Evolutionary conservation across 1,140 invertebrate genomes (phyloP).

Genomic region (Popillia japonica): DNA sequence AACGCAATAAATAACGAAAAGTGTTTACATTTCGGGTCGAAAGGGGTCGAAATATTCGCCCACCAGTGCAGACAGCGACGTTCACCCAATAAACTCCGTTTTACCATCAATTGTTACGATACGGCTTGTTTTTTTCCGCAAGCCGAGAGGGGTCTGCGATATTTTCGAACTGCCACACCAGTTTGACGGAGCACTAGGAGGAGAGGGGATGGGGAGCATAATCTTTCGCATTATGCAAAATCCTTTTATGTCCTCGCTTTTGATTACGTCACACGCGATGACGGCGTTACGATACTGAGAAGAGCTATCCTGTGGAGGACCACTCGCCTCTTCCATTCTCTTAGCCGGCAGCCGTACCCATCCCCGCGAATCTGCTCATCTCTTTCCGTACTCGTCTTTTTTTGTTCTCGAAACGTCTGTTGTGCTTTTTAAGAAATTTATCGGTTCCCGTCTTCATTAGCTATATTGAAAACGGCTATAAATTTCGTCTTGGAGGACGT

Average conservation of each 20-base stretch:
- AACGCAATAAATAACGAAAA: constrained; percentile 7
- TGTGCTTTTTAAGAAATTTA: constrained; percentile 33
- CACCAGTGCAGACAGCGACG: constrained; percentile 1
- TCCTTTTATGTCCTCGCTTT: not conserved
- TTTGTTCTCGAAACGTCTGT: not conserved
- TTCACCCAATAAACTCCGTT: constrained; percentile 4
- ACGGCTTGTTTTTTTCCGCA: not conserved
- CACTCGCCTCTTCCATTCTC: not conserved
- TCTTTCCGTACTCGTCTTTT: not conserved
- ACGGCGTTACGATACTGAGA: not conserved
- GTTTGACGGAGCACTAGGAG: no score
- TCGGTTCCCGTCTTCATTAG: constrained; percentile 27
- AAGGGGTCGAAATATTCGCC: not conserved
- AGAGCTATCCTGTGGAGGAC: not conserved
- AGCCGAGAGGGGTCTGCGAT: no score
- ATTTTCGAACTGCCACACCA: no score
- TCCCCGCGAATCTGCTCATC: not conserved
- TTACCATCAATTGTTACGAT: constrained; percentile 10
- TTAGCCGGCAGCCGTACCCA: no score
- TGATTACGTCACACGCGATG: constrained; percentile 9
- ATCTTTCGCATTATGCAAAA: constrained; percentile 4
- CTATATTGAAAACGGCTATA: constrained; percentile 26
- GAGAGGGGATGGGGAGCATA: no score
- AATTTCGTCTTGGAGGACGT: no score
- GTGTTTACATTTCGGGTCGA: not conserved